Evolutionary conservation across 1,140 invertebrate species (phyloP).

Genomic region (Drosophila persimilis): DNA sequence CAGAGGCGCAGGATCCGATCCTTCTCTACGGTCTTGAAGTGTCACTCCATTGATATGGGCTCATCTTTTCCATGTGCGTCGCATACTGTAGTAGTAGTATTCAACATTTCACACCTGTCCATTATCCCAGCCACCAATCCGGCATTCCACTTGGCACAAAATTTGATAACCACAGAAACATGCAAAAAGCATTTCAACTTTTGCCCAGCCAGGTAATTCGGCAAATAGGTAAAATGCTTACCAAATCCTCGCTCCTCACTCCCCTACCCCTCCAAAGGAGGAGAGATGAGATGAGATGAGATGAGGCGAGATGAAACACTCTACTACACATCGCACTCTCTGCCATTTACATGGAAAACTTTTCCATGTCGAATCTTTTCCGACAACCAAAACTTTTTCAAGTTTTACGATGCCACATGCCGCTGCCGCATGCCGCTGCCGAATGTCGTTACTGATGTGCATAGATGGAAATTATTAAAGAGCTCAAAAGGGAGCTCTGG

Average conservation of each 20-base stretch:
- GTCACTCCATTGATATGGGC: neutral
- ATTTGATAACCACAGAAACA: constrained; percentile 62
- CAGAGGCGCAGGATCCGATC: no score
- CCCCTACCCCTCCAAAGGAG: neutral
- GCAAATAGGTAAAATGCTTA: constrained; percentile 34
- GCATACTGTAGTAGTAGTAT: neutral
- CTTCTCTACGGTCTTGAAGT: constrained; percentile 35
- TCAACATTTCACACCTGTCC: constrained; percentile 21
- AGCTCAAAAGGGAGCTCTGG: neutral
- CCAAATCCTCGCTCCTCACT: constrained; percentile 17
- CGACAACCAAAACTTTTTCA: constrained; percentile 56
- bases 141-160: constrained; percentile 26
- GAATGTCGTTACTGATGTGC: neutral
- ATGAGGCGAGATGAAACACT: neutral
- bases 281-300: no score
- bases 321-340: constrained; percentile 44
- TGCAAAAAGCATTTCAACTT: constrained; percentile 75
- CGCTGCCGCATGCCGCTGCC: neutral
- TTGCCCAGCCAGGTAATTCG: constrained; percentile 33
- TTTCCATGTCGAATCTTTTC: constrained; percentile 62
- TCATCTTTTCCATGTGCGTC: neutral
- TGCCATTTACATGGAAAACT: constrained; percentile 53
- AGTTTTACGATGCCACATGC: constrained; percentile 35
- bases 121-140: constrained; percentile 22
- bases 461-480: constrained; percentile 32